These are phyloP conservation scores for Andricus curvator DNA, from an alignment of 2,888 invertebrate genomes.

Conservation along the genomic window DNA sequence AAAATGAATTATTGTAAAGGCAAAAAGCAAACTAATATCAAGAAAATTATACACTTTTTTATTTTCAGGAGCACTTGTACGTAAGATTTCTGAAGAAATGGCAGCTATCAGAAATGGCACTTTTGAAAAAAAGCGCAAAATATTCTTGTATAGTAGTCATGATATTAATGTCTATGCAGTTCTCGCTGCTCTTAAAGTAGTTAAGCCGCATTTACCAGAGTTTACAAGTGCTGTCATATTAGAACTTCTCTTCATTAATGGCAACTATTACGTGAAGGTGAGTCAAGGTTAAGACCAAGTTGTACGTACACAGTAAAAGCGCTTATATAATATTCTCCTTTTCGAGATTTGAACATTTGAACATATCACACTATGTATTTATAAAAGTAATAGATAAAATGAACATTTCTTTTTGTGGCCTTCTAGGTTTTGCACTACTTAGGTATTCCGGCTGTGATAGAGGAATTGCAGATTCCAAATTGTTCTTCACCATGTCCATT, in stretches of 20 bases:
- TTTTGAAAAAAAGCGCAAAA: slow-evolving; percentile 69
- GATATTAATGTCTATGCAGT: slow-evolving; percentile 69
- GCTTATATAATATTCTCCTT: no score
- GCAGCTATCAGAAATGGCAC: slow-evolving; percentile 64
- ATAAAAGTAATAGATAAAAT: background rate
- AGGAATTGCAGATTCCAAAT: slow-evolving; percentile 72
- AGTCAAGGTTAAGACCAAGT: no score
- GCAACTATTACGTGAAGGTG: slow-evolving; percentile 67
- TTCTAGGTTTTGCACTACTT: slow-evolving; percentile 14
- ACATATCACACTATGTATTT: no score
- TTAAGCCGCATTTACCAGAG: slow-evolving; percentile 67
- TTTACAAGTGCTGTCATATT: slow-evolving; percentile 68
- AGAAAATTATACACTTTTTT: background rate
- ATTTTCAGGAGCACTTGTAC: slow-evolving; percentile 52
- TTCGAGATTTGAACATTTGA: no score
- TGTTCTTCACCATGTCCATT: slow-evolving; percentile 80
- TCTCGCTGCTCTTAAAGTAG: slow-evolving; percentile 66
- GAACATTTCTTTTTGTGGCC: background rate
- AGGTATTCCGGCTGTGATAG: background rate
- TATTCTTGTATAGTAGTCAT: slow-evolving; percentile 70
- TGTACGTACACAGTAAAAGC: no score
- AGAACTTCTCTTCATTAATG: slow-evolving; percentile 63
- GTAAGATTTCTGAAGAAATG: slow-evolving; percentile 51
- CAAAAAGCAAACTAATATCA: no score
- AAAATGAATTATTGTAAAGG: no score